Percentiles rank a stretch among this genome's conserved stretches.
phyloP scores from a whole-genome alignment of 2,113 vertebrate genomes.

The Rhagologus leucostigma region DNA sequence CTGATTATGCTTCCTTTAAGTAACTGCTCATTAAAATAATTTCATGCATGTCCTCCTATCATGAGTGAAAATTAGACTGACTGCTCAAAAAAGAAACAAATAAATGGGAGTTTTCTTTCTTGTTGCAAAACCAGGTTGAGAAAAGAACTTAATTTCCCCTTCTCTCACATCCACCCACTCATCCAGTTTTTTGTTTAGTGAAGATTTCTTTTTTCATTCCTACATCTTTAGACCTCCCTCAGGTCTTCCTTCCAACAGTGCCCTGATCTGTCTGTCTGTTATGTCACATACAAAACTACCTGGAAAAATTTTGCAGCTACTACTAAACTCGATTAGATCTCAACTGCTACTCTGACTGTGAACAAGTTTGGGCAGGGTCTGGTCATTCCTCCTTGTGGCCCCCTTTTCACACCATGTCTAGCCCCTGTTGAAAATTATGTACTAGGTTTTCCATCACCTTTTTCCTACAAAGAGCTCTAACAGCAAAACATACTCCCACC shows the following conservation, averaged over 20 bases:
- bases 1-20: background rate
- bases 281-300: background rate
- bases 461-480: background rate
- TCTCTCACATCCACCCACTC: background rate
- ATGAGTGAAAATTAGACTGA: background rate
- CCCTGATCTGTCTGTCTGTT: background rate
- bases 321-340: background rate
- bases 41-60: background rate
- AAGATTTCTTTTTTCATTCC: background rate
- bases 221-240: background rate
- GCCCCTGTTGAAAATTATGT: background rate
- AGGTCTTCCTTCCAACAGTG: background rate
- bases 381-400: background rate
- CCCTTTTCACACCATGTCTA: background rate
- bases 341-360: background rate
- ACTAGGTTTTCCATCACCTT: background rate
- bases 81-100: background rate
- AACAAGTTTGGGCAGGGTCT: background rate
- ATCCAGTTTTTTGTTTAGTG: background rate
- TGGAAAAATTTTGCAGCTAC: background rate
- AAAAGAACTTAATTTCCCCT: background rate
- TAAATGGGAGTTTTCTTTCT: background rate
- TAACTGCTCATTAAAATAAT: conserved; percentile 2
- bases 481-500: background rate
- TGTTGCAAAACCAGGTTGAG: background rate